Base-by-base conservation (phyloP, 2,797 vertebrate genomes). In the Peromyscus aztecus region DNA sequence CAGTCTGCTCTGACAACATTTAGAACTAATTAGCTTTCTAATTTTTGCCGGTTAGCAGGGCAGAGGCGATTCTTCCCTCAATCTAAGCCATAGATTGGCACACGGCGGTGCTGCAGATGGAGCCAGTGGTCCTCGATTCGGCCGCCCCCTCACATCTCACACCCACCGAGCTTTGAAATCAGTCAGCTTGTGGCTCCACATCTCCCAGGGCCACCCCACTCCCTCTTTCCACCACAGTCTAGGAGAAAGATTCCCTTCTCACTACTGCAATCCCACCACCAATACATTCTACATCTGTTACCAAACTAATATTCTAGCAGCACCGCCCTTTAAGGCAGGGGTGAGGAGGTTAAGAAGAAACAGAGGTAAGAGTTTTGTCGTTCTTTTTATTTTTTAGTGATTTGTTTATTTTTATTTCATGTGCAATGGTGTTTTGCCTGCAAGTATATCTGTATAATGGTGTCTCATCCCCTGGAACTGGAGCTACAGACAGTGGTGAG, bases 1-100 rank as follows among this genome's bases (percentile, higher is more conserved):
- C 84, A 57, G 31, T 65, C 75, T 89, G 65, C 90, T 49, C 40
- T 86, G 80, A 43, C 37, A 82, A 86, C 24, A n/a, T 46, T 49
- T n/a, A 77, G 67, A 85, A 94, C 77, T 91, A 76, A 92, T 95
- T 83, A 95, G 84, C 67, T 71, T 93, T 86, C 85, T 86, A 49
- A 63, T 85, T 89, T 95, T 88, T 95, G 93, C 78, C 73, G 61
- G 4, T 85, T 77, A 31, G 29, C 94, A 86, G 67, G 75, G 43
- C 65, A 77, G 69, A 86, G 57, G 59, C 63, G 76, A 77, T 57
- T 27, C n/a, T 46, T 76, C 13, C 34, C 75, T 37, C 89, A 52
- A 29, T 90, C 75, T 65, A n/a, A 87, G 52, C 76, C 46, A 52
- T 49, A 24, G n/a, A 81, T 34, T 34, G 61, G 55, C 80, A 78